Evolutionary conservation across 2,797 vertebrate species (phyloP), one percentile per base, ranked within the genome.

Genomic region (Trematomus bernacchii): DNA sequence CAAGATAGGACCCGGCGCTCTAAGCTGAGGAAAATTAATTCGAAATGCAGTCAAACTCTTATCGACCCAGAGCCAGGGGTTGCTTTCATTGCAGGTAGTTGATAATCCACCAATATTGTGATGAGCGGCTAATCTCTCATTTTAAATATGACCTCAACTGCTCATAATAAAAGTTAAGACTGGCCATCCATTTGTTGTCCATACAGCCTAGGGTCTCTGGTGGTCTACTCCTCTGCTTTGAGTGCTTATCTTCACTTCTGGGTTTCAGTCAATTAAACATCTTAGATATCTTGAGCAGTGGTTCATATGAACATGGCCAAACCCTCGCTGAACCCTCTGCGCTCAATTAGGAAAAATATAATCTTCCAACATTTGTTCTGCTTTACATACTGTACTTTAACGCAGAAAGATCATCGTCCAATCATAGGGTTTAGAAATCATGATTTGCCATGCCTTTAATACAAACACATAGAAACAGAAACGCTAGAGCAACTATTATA

Each of bases 41-140:
- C 92, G 95, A 97, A 97, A 97, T 95, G 96, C 97, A 97, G 97
- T 97, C 97, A 97, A 97, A 97, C 96, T 96, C 96, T 95, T 97
- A 98, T 98, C 96, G 97, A 99, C 97, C 96, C 92, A 84, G 88
- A 96, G 95, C 94, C 95, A 95, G 95, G 94, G 96, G 94, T 96
- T 94, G 95, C 96, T 97, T 97, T 97, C 96, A 96, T 97, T 96
- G 96, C 96, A 96, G 96, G 95, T 95, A 95, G 94, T 94, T 96
- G 96, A 97, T 97, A 97, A 97, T 96, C 96, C 96, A 95, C 95
- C 96, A 96, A 97, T 97, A 96, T 96, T 97, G 96, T 96, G 96
- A 97, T 97, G 96, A 97, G 96, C 94, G 90, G 95, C 95, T 97
- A 97, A 97, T 98, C 96, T 97, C 95, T 96, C 94, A 96, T 97